Percentiles rank a stretch among this genome's conserved stretches.
Conservation (phyloP, 2,797 vertebrate species). For the Spinus olivaceus region DNA sequence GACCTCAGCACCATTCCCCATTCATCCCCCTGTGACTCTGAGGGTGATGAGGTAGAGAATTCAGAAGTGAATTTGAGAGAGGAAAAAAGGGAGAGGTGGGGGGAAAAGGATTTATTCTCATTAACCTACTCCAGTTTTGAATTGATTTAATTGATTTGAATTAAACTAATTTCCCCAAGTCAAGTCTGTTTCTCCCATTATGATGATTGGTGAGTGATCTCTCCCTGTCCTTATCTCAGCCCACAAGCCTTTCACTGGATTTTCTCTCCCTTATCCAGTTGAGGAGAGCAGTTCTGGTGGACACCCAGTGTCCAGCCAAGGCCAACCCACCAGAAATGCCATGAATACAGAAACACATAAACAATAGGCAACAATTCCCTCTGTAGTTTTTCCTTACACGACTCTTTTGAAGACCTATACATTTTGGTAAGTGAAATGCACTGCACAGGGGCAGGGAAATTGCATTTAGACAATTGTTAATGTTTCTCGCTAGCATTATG, state of each 20-base stretch:
- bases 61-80: not conserved
- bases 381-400: not conserved
- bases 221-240: not conserved
- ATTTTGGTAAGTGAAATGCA: not conserved
- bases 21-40: accelerated
- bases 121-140: not conserved
- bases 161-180: not conserved
- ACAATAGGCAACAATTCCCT: not conserved
- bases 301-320: not conserved
- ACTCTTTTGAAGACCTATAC: not conserved
- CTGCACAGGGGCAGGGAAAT: not conserved
- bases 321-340: not conserved
- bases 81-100: not conserved
- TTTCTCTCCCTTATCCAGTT: not conserved
- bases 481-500: not conserved
- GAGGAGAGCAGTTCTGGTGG: accelerated
- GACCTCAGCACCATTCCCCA: not conserved
- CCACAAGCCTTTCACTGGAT: accelerated
- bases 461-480: not conserved
- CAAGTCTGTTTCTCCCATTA: not conserved
- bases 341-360: not conserved
- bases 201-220: not conserved
- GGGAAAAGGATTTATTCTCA: not conserved
- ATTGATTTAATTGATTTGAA: not conserved
- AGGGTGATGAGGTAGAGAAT: not conserved